Evolutionary conservation across 2,888 invertebrate species (phyloP).

Genomic region (Pyralis farinalis): DNA sequence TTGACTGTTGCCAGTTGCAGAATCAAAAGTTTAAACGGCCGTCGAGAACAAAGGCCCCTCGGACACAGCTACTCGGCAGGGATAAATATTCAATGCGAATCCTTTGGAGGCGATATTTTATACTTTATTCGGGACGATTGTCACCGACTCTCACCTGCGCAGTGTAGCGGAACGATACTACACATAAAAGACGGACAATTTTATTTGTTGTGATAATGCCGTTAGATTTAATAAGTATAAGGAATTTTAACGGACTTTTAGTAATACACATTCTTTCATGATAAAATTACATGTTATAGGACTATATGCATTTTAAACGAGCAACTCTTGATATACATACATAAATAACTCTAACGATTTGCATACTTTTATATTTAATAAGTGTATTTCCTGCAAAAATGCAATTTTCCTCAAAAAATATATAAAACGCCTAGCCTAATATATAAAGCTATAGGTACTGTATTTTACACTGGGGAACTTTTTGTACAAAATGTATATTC

Average conservation of each 20-base stretch:
- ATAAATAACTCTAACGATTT: too few relatives aligned
- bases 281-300: too few relatives aligned
- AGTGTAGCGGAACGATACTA: conserved; percentile 46
- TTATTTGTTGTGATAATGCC: conserved; percentile 20
- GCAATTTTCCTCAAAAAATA: too few relatives aligned
- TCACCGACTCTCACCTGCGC: conserved; percentile 68
- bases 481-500: too few relatives aligned
- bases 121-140: conserved; percentile 66
- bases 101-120: conserved; percentile 78
- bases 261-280: too few relatives aligned
- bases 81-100: conserved; percentile 80
- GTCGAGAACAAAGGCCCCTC: conserved; percentile 73
- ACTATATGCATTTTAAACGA: too few relatives aligned
- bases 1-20: conserved; percentile 78
- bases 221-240: conserved; percentile 18
- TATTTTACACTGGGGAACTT: too few relatives aligned
- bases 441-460: too few relatives aligned
- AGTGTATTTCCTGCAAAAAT: too few relatives aligned
- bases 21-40: conserved; percentile 81
- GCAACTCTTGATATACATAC: too few relatives aligned
- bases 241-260: conserved; percentile 36
- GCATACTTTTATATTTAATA: too few relatives aligned
- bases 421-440: too few relatives aligned
- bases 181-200: conserved; percentile 36
- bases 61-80: conserved; percentile 65